These are phyloP conservation scores for Rhagoletis zephyria DNA, from an alignment of 1,140 invertebrate genomes.

Conservation along the genomic window DNA sequence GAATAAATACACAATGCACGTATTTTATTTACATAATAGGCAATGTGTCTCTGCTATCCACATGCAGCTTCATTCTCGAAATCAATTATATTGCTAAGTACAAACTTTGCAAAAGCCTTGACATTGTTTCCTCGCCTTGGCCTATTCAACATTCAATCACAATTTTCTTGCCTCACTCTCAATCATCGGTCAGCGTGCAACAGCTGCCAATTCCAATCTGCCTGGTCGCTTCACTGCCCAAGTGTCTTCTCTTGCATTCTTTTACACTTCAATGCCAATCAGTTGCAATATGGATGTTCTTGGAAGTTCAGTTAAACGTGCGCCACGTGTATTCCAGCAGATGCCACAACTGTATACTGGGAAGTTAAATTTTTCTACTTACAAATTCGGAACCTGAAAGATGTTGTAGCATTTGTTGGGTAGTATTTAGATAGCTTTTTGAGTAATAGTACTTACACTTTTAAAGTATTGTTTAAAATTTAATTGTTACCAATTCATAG, in stretches of 20 bases:
- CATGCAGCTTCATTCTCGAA: background rate
- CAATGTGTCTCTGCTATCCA: background rate
- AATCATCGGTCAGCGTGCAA: slow-evolving; percentile 12
- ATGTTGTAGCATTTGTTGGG: too few relatives aligned
- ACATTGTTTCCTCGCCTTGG: background rate
- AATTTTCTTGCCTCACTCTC: too few relatives aligned
- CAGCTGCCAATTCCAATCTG: slow-evolving; percentile 31
- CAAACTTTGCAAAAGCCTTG: background rate
- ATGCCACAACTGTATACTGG: background rate
- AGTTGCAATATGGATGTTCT: background rate
- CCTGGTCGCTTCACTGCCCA: background rate
- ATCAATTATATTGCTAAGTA: background rate
- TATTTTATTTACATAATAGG: too few relatives aligned
- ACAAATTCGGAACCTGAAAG: background rate
- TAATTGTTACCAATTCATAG: too few relatives aligned
- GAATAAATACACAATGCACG: too few relatives aligned
- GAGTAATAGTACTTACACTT: too few relatives aligned
- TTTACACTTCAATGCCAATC: slow-evolving; percentile 10
- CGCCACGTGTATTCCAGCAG: background rate
- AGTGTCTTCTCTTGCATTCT: background rate
- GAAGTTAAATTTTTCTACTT: background rate
- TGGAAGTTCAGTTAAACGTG: background rate
- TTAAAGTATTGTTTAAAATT: too few relatives aligned
- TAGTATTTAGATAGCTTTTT: too few relatives aligned
- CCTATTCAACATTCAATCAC: background rate